These are phyloP conservation scores for Sitta europaea DNA, from an alignment of 2,113 vertebrate species.

Conservation along the genomic window DNA sequence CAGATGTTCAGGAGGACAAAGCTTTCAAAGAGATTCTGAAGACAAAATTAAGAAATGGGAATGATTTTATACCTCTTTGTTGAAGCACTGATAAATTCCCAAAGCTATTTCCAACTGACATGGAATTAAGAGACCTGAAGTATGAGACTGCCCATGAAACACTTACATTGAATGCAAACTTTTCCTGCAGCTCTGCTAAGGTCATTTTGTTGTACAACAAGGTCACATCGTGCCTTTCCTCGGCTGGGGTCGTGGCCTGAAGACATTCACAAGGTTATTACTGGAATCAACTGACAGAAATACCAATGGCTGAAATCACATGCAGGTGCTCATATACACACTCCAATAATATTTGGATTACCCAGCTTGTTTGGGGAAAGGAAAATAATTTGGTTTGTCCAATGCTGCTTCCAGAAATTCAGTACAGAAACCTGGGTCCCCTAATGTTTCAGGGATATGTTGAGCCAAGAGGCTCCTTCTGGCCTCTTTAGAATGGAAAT, in stretches of 20 bases:
- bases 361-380: not conserved
- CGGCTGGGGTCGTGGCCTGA: conserved; percentile 87
- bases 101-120: not conserved
- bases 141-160: not conserved
- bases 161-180: conserved; percentile 84
- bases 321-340: not conserved
- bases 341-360: not conserved
- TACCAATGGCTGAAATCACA: not conserved
- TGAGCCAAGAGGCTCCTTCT: not conserved
- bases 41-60: not conserved
- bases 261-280: conserved; percentile 20
- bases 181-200: conserved; percentile 81
- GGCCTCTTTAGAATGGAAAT: not conserved
- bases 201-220: conserved; percentile 93
- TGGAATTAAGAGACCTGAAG: not conserved
- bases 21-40: not conserved
- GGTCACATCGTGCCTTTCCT: conserved; percentile 92
- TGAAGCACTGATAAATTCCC: not conserved
- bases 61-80: not conserved
- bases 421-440: not conserved
- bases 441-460: not conserved
- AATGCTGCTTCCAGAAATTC: not conserved
- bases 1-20: not conserved
- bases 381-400: not conserved
- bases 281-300: not conserved